Percentiles rank a stretch among this genome's conserved stretches.
phyloP scores from a whole-genome alignment of 2,113 vertebrate species.

The Struthio camelus region DNA sequence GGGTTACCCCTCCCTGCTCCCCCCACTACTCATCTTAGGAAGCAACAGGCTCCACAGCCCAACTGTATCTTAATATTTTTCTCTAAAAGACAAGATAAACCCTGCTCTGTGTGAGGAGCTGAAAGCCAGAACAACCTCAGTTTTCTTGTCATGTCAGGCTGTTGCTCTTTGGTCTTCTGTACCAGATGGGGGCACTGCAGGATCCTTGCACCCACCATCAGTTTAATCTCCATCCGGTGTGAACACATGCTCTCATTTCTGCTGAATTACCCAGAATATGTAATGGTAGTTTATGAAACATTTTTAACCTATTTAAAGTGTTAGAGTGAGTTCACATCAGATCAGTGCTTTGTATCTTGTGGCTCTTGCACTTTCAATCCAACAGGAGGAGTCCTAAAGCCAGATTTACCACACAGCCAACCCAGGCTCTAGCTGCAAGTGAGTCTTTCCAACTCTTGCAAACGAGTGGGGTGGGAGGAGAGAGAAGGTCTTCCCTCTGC shows the following conservation, averaged over 20 bases:
- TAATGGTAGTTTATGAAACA: accelerated
- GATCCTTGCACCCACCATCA: not conserved
- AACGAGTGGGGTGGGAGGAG: not conserved
- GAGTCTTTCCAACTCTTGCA: not conserved
- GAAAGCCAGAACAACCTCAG: accelerated
- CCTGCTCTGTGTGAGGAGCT: not conserved
- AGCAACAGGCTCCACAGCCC: accelerated
- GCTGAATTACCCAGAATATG: not conserved
- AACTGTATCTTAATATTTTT: not conserved
- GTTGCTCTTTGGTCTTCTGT: not conserved
- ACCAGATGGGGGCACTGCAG: not conserved
- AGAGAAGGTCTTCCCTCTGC: not conserved
- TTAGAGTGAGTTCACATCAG: not conserved
- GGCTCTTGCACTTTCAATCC: not conserved
- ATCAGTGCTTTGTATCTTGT: not conserved
- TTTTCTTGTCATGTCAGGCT: accelerated
- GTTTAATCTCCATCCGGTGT: not conserved
- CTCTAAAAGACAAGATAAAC: not conserved
- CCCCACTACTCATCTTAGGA: not conserved
- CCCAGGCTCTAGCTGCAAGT: not conserved
- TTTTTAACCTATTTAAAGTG: not conserved
- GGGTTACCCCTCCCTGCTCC: not conserved
- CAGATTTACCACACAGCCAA: not conserved
- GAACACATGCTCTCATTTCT: accelerated
- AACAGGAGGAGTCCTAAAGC: not conserved